phyloP scores from a whole-genome alignment of 2,888 invertebrate species.

The Ctenicera cuprea region DNA sequence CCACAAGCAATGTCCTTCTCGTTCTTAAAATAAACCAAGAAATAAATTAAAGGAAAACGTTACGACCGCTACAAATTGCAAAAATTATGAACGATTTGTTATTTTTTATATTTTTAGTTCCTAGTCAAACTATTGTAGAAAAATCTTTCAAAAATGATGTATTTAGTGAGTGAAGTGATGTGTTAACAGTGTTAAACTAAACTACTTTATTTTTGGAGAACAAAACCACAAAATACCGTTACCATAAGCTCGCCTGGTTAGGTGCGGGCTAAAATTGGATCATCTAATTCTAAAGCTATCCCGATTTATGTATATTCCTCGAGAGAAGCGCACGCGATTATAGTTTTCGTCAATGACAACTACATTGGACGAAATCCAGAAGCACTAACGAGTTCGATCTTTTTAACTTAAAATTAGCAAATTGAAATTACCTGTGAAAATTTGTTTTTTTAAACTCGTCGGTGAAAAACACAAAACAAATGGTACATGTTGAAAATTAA shows the following conservation, averaged over 20 bases:
- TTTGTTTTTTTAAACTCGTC: no score
- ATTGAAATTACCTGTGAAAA: neutral
- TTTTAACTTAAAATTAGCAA: neutral
- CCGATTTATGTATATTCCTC: constrained; percentile 28
- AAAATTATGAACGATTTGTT: neutral
- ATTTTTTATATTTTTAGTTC: no score
- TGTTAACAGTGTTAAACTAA: no score
- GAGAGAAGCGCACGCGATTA: constrained; percentile 6
- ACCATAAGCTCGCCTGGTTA: constrained; percentile 18
- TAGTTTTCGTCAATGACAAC: constrained; percentile 24
- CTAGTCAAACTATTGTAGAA: no score
- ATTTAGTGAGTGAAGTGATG: no score
- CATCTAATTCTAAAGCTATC: constrained; percentile 25
- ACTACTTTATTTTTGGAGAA: constrained; percentile 1
- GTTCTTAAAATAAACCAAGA: neutral
- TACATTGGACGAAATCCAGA: constrained; percentile 26
- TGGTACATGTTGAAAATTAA: no score
- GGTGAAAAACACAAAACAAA: no score
- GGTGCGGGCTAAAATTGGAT: constrained; percentile 27
- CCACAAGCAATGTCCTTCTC: neutral
- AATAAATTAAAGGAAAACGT: neutral
- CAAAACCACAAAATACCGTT: constrained; percentile 17
- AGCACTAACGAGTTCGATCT: constrained; percentile 18
- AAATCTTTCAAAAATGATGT: no score
- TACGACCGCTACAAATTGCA: neutral